These are phyloP conservation scores for Urophycis tenuis DNA, from an alignment of 2,797 vertebrate species.

Conservation along the genomic window DNA sequence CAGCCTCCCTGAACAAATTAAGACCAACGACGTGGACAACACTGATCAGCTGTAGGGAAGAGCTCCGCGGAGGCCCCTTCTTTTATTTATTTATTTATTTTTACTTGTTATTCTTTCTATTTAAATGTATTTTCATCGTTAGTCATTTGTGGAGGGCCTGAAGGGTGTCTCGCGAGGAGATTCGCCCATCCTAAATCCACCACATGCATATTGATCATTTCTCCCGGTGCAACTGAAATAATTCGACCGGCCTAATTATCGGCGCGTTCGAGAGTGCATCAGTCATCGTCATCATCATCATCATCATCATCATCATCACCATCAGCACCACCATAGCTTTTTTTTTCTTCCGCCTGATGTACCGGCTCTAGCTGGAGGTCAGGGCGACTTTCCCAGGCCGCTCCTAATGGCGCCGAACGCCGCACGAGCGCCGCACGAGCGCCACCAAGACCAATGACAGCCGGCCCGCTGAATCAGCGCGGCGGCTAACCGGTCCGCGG, in stretches of 20 bases:
- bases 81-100: no score
- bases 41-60: not conserved
- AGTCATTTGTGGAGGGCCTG: not conserved
- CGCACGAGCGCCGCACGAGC: conserved; percentile 39
- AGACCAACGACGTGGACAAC: not conserved
- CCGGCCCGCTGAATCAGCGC: conserved; percentile 58
- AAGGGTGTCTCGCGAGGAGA: not conserved
- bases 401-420: conserved; percentile 27
- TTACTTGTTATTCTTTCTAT: no score
- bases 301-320: no score
- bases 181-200: not conserved
- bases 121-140: not conserved
- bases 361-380: not conserved
- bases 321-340: no score
- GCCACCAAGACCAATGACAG: conserved; percentile 56
- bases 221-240: no score
- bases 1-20: not conserved
- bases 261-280: not conserved
- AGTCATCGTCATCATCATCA: not conserved
- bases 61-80: not conserved
- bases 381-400: no score
- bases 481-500: conserved; percentile 51
- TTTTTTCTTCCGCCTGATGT: no score
- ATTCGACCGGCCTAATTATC: no score
- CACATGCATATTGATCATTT: no score